Base-by-base conservation (phyloP, 2,113 vertebrate genomes). In the Abramis brama region DNA sequence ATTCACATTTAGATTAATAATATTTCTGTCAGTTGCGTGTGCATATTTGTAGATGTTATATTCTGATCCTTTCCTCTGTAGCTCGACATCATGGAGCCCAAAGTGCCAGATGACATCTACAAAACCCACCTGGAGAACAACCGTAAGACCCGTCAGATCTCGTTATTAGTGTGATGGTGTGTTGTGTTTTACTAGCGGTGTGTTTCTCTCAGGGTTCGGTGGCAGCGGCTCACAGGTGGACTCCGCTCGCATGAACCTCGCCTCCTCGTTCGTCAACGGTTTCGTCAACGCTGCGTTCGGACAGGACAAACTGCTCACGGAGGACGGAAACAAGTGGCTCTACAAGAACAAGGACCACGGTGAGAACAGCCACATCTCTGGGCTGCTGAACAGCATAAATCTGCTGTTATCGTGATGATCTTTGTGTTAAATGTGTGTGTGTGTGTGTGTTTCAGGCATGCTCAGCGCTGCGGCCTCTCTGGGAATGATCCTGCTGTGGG, bases 301-400 rank as follows among this genome's bases (percentile, higher is more conserved):
- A 33, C 98, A 99, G 88, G 98, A 99, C 92, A 99, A 99, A 91
- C 95, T 99, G 80, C 96, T 99, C 88, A 99, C 98, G 0, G 98
- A 99, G 1, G 98, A 99, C 17, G 98, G 98, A 89, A 99, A 99
- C 93, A 99, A 99, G 87, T 99, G 98, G 98, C 93, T 99, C 23
- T 99, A 99, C 90, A 99, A 99, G 92, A 99, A 99, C 94, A 99
- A 99, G 88, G 98, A 99, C 90, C 98, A 99, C 0, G 98, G 98
- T 99, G 89, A 94, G 91, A 85, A 66, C 57, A 9, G 0, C 5
- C 0, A 4, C n/a, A 2, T 7, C 30, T 15, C 76, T 19, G 52
- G 10, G 8, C 59, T 15, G 17, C 11, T 52, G 9, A 36, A 23
- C 6, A 13, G 36, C 15, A 30, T 17, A 23, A 3, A 23, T 27